Conservation (phyloP, 2,113 vertebrate genomes). For the rat (Rattus norvegicus) region DNA sequence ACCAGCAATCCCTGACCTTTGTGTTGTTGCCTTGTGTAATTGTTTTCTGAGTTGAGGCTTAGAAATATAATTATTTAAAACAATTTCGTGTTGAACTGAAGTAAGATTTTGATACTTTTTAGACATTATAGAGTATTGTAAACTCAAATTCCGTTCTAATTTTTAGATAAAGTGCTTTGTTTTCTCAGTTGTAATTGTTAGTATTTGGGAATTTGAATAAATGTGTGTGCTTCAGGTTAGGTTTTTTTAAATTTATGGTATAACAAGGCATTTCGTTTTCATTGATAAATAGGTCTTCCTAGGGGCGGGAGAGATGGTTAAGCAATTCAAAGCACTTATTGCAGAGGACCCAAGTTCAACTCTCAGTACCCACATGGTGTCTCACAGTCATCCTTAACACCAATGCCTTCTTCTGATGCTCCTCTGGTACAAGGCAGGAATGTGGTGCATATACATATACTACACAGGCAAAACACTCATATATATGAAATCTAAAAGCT, state of each 20-base stretch:
- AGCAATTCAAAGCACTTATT: neutral
- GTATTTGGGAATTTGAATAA: slow-evolving; percentile 56
- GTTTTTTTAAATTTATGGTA: slow-evolving; percentile 7
- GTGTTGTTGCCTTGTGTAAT: neutral
- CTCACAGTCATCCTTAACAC: neutral
- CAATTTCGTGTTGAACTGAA: slow-evolving; percentile 51
- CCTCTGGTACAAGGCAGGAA: neutral
- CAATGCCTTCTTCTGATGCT: neutral
- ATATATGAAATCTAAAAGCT: neutral
- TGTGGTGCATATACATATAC: neutral
- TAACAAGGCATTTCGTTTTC: slow-evolving; percentile 19
- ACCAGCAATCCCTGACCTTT: slow-evolving; percentile 35
- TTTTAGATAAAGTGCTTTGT: neutral
- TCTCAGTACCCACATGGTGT: neutral
- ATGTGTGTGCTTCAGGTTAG: slow-evolving; percentile 21
- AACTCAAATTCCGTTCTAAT: slow-evolving; percentile 47
- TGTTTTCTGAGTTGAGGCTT: slow-evolving; percentile 12
- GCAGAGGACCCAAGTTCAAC: neutral
- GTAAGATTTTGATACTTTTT: slow-evolving; percentile 48
- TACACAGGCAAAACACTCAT: neutral
- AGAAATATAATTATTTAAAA: slow-evolving; percentile 14
- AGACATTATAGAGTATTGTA: neutral
- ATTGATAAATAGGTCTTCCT: slow-evolving; percentile 34
- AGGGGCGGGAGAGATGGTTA: neutral
- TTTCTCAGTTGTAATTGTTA: slow-evolving; percentile 39